A percentile compares a stretch with the other conserved stretches of the same genome.
Evolutionary conservation across 1,140 invertebrate genomes (phyloP).

Genomic region (Drosophila punjabiensis): DNA sequence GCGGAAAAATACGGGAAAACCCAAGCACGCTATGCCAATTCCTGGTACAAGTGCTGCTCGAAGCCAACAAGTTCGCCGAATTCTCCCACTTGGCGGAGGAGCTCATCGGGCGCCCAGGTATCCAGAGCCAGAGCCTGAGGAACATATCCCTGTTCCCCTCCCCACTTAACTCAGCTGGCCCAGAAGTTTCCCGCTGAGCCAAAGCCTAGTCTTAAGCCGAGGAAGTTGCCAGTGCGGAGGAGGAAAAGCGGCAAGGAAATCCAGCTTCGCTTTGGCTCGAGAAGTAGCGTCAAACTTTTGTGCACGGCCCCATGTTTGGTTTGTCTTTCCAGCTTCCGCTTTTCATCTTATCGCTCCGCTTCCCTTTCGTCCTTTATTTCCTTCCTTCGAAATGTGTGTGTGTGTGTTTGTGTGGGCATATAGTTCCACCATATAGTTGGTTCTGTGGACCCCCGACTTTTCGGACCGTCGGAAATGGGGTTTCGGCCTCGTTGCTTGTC

Average conservation of each 20-base stretch:
- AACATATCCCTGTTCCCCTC: constrained; percentile 37
- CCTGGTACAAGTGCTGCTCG: constrained; percentile 56
- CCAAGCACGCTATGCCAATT: constrained; percentile 43
- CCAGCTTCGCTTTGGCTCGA: constrained; percentile 36
- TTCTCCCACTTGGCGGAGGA: constrained; percentile 33
- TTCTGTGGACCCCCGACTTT: constrained; percentile 17
- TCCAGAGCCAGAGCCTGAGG: constrained; percentile 13
- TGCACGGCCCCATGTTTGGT: constrained; percentile 83
- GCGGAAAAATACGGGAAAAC: constrained; percentile 17
- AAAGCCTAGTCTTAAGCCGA: constrained; percentile 77
- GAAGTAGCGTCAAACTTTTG: constrained; percentile 74
- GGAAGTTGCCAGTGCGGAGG: constrained; percentile 64
- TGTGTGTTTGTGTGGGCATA: constrained; percentile 24
- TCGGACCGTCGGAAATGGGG: constrained; percentile 38
- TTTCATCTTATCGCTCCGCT: constrained; percentile 56
- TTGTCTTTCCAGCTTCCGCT: constrained; percentile 83
- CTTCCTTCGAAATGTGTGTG: constrained; percentile 11
- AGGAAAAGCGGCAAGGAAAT: constrained; percentile 39
- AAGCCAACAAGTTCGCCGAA: constrained; percentile 52
- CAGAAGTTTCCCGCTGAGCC: constrained; percentile 57
- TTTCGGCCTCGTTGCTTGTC: constrained; percentile 19
- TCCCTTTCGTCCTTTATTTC: constrained; percentile 29
- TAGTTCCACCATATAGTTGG: constrained; percentile 37
- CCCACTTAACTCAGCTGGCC: constrained; percentile 11
- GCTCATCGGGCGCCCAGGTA: constrained; percentile 24